Evolutionary conservation across 2,888 invertebrate genomes (phyloP), one percentile per base, ranked within the genome.

Genomic region (Abrostola triplasia): DNA sequence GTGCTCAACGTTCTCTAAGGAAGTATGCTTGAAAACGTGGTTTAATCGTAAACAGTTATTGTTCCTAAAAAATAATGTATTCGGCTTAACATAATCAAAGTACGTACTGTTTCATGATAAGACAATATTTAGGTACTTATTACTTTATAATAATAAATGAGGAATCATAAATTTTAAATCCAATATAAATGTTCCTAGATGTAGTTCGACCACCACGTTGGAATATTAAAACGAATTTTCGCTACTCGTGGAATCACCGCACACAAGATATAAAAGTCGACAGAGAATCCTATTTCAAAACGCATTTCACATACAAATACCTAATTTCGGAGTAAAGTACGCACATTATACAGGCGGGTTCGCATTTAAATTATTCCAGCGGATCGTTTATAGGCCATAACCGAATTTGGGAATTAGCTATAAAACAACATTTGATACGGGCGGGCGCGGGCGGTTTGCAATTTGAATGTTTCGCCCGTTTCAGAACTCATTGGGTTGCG

Each of bases 381-480:
- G 93, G 93, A 94, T 94, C 94, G 94, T 94, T 94, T 94, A 94
- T 94, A 94, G 94, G 93, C 94, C 93, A 94, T 94, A 94, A 94
- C 94, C 88, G 94, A 94, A 94, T 94, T 94, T 94, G 92, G 94
- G 93, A 94, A 94, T 94, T 94, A 94, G 94, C 94, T 93, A 94
- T 94, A 94, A 94, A 94, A 94, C 94, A 94, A 93, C 94, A 94
- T 94, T 94, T 94, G 94, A 94, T 93, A 92, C 92, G 94, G 93
- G 93, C 90, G 89, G 92, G 92, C 92, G 93, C 92, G 93, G 92
- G 93, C 84, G 90, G 92, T 88, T 91, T 85, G 92, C 92, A 92
- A 94, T 94, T 94, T 94, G 93, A 94, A 94, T 93, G 91, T 94
- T 91, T 88, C 85, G 90, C 89, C 88, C 90, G 91, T 90, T 90